Conservation (phyloP, 2,888 invertebrate species). For the Amiota minor region DNA sequence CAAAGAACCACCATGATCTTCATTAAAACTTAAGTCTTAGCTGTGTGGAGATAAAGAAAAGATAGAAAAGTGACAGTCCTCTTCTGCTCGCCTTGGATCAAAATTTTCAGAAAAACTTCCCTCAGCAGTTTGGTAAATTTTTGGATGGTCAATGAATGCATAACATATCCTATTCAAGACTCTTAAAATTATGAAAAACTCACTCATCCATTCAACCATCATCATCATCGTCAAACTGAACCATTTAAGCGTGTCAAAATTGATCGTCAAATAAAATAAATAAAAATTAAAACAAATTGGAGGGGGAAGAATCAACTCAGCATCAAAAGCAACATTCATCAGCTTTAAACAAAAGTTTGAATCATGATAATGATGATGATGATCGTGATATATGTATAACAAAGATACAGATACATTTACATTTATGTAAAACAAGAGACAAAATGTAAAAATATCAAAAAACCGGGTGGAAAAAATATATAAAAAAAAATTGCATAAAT, state of each 20-base stretch:
- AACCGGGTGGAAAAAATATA: neutral
- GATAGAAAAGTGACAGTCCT: too few relatives aligned
- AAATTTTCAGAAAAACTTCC: too few relatives aligned
- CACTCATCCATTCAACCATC: too few relatives aligned
- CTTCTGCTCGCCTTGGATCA: too few relatives aligned
- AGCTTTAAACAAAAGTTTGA: neutral
- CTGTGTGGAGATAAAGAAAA: too few relatives aligned
- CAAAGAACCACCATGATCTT: too few relatives aligned
- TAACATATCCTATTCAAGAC: too few relatives aligned
- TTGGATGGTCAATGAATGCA: too few relatives aligned
- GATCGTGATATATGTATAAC: neutral
- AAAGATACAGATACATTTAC: neutral
- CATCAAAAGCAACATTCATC: neutral
- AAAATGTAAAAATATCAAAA: neutral
- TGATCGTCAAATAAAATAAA: neutral
- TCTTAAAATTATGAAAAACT: too few relatives aligned
- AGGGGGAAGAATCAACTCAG: neutral
- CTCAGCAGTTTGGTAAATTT: too few relatives aligned
- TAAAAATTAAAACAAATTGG: neutral
- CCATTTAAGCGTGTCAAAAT: constrained; percentile 9
- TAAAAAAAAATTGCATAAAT: constrained; percentile 63
- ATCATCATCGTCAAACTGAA: neutral
- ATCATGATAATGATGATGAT: too few relatives aligned
- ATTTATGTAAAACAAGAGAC: neutral
- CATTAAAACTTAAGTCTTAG: too few relatives aligned